Conservation (phyloP, 2,888 invertebrate species). For the Ferdinandea cuprea region DNA sequence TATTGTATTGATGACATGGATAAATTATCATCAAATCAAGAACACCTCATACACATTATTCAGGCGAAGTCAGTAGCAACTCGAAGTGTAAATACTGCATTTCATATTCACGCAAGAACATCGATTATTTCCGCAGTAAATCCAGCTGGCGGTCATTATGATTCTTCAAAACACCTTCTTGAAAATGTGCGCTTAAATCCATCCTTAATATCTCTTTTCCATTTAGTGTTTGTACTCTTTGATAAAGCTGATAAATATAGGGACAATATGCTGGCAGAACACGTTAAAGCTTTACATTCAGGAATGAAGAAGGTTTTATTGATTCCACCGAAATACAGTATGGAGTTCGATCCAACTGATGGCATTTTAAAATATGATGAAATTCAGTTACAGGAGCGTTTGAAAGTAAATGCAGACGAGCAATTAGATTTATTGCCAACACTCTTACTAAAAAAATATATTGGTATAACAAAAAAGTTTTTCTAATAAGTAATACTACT, state of each 20-base stretch:
- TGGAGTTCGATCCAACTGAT: conserved; percentile 81
- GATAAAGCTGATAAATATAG: conserved; percentile 90
- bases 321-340: conserved; percentile 77
- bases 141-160: conserved; percentile 94
- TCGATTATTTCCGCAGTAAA: conserved; percentile 97
- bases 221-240: conserved; percentile 94
- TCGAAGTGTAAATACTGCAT: conserved; percentile 94
- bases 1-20: conserved; percentile 98
- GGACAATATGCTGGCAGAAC: conserved; percentile 83
- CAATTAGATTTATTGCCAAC: conserved; percentile 89
- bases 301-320: conserved; percentile 81
- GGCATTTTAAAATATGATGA: conserved; percentile 79
- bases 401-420: conserved; percentile 84
- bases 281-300: conserved; percentile 91
- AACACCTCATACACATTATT: conserved; percentile 95
- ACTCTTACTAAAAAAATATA: conserved; percentile 92
- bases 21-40: conserved; percentile 92
- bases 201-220: conserved; percentile 94
- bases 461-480: conserved; percentile 82
- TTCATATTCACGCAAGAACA: conserved; percentile 91
- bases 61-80: conserved; percentile 96
- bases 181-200: conserved; percentile 95
- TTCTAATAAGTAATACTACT: neutral
- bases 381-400: conserved; percentile 80
- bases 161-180: conserved; percentile 92